Conservation (phyloP, 2,888 invertebrate species). For the Lamellibrachia columna region DNA sequence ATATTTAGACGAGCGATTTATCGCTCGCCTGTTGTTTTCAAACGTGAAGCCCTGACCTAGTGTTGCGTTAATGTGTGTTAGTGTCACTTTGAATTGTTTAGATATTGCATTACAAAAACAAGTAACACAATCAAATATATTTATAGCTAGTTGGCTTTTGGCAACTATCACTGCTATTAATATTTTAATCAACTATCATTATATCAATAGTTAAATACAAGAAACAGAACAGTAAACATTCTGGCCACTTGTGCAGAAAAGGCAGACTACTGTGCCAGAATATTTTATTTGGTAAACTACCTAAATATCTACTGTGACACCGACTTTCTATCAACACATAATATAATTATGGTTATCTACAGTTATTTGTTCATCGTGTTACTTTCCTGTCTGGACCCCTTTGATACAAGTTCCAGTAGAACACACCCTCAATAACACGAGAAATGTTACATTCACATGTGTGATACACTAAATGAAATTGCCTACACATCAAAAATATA, state of each 20-base stretch:
- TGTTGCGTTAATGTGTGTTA: not conserved
- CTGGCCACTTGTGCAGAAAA: not conserved
- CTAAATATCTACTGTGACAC: not conserved
- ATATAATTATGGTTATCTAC: too few species aligned
- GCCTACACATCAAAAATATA: too few species aligned
- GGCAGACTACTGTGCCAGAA: not conserved
- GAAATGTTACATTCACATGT: not conserved
- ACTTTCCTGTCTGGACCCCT: too few species aligned
- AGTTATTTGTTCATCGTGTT: too few species aligned
- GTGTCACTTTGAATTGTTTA: not conserved
- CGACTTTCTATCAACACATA: too few species aligned
- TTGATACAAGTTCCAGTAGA: too few species aligned
- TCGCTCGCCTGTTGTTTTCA: too few species aligned
- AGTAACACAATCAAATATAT: not conserved
- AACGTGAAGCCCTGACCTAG: not conserved
- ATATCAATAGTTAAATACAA: not conserved
- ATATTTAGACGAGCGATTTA: too few species aligned
- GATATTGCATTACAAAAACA: not conserved
- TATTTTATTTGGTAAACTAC: not conserved
- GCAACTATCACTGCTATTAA: not conserved
- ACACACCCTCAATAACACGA: not conserved
- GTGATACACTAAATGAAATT: too few species aligned
- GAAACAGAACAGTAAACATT: not conserved
- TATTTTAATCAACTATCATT: not conserved
- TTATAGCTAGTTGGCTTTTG: not conserved